These are phyloP conservation scores for Cyphomyrus discorhynchus DNA, from an alignment of 2,113 vertebrate species.

Conservation along the genomic window DNA sequence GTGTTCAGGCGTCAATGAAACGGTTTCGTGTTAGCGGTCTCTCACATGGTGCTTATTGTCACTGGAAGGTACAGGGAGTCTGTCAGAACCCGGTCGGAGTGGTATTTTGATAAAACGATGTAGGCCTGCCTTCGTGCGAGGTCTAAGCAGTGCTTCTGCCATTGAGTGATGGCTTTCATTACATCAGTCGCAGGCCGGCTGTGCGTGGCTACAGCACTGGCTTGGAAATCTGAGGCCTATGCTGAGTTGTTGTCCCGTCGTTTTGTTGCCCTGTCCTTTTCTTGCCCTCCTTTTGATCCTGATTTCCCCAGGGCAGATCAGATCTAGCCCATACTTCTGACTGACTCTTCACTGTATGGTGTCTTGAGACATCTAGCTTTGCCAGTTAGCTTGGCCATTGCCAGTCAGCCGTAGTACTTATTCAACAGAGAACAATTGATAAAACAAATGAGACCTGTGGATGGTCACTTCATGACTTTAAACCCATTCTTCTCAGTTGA, in stretches of 20 bases:
- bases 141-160: background rate
- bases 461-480: background rate
- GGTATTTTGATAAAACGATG: background rate
- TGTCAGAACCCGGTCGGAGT: background rate
- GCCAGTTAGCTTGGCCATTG: no score
- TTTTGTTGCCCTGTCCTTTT: background rate
- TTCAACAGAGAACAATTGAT: background rate
- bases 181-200: background rate
- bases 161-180: background rate
- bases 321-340: background rate
- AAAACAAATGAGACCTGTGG: background rate
- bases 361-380: background rate
- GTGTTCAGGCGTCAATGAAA: background rate
- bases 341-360: background rate
- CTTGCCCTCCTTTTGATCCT: background rate
- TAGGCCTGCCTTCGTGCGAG: background rate
- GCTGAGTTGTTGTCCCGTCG: background rate
- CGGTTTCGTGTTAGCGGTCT: background rate
- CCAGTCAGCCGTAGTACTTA: background rate
- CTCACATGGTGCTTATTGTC: background rate
- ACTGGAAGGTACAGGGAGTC: background rate
- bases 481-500: background rate
- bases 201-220: background rate
- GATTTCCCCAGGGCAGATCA: background rate
- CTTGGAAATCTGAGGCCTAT: background rate